These are phyloP conservation scores for Formica exsecta DNA, from an alignment of 1,140 invertebrate genomes.

Conservation along the genomic window DNA sequence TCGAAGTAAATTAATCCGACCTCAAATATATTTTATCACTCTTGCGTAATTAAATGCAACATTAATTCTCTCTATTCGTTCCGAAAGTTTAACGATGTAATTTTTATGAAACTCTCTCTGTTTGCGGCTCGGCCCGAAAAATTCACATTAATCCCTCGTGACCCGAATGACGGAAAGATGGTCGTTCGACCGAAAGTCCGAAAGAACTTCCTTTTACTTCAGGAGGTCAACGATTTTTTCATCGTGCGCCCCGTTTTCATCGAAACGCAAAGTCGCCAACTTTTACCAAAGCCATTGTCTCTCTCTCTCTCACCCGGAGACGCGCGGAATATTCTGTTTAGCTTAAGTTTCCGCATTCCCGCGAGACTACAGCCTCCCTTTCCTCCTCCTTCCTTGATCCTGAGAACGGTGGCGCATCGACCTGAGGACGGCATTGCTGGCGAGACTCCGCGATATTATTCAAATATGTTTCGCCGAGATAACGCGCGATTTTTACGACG, in stretches of 20 bases:
- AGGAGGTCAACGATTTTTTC: constrained; percentile 37
- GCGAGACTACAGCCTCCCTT: constrained; percentile 6
- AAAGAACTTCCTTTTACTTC: constrained; percentile 22
- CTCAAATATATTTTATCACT: background rate
- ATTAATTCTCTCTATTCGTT: background rate
- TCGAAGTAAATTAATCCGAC: constrained; percentile 8
- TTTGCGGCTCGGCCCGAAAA: background rate
- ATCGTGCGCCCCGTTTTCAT: background rate
- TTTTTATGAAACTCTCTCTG: background rate
- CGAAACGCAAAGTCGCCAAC: constrained; percentile 34
- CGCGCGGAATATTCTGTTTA: constrained; percentile 62
- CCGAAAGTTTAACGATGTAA: background rate
- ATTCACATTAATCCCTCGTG: constrained; percentile 27
- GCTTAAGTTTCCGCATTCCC: constrained; percentile 49
- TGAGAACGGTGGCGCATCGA: background rate
- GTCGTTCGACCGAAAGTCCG: background rate
- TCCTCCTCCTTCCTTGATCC: constrained; percentile 14
- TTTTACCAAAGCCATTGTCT: constrained; percentile 53
- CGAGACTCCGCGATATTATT: background rate
- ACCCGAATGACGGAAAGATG: constrained; percentile 5
- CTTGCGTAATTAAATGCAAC: background rate
- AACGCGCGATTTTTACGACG: background rate
- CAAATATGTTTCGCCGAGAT: background rate
- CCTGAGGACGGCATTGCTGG: background rate
- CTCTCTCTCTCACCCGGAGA: background rate